phyloP scores from a whole-genome alignment of 2,797 vertebrate genomes.

The Gephyroberyx darwinii region DNA sequence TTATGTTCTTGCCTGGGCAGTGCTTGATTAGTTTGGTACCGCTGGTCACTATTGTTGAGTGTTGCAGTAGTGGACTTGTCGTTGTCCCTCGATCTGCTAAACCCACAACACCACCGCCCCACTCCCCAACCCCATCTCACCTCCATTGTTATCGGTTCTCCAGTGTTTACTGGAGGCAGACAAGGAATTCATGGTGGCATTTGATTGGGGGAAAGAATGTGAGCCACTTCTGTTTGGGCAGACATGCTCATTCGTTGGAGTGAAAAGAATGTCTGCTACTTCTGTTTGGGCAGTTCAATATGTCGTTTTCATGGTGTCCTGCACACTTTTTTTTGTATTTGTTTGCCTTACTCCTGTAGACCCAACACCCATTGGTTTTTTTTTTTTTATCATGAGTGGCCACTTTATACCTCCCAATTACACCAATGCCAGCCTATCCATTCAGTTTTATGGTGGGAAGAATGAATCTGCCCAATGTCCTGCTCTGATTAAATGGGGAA shows the following conservation, averaged over 20 bases:
- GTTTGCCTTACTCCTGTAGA: slow-evolving; percentile 43
- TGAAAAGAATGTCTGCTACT: slow-evolving; percentile 61
- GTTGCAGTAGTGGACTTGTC: slow-evolving; percentile 15
- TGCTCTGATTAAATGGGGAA: slow-evolving; percentile 36
- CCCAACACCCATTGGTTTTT: neutral
- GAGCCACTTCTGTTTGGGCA: slow-evolving; percentile 61
- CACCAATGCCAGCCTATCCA: neutral
- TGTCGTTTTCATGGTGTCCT: slow-evolving; percentile 69
- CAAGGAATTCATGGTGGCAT: slow-evolving; percentile 61
- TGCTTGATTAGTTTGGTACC: slow-evolving; percentile 35
- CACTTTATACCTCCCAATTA: neutral
- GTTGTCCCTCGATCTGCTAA: slow-evolving; percentile 30
- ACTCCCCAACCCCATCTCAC: slow-evolving; percentile 36
- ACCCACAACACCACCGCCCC: slow-evolving; percentile 30
- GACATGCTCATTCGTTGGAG: slow-evolving; percentile 63
- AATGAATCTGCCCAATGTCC: slow-evolving; percentile 11
- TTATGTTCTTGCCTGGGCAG: slow-evolving; percentile 30
- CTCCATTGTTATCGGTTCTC: slow-evolving; percentile 46
- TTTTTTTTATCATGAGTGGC: slow-evolving; percentile 5
- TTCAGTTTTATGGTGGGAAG: neutral
- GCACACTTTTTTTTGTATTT: slow-evolving; percentile 65
- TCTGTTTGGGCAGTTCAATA: slow-evolving; percentile 56
- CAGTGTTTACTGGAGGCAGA: slow-evolving; percentile 57
- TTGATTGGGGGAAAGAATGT: slow-evolving; percentile 73
- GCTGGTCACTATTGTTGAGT: slow-evolving; percentile 21